Evolutionary conservation across 2,797 vertebrate species (phyloP).

Genomic region (Liasis olivaceus): DNA sequence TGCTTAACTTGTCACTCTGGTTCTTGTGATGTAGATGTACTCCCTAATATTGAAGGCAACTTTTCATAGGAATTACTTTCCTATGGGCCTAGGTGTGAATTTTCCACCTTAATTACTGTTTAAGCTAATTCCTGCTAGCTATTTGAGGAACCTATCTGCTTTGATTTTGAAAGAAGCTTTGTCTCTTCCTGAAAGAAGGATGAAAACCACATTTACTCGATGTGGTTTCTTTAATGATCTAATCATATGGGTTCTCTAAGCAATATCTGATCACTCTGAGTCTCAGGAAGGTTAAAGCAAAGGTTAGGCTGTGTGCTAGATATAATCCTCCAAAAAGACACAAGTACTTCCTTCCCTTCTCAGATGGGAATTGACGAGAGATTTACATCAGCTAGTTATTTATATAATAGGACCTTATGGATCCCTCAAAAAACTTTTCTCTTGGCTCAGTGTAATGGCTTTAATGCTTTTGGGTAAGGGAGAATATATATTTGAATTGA

Average conservation of each 20-base stretch:
- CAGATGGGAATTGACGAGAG: neutral
- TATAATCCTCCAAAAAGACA: neutral
- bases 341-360: neutral
- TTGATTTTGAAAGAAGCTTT: neutral
- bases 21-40: neutral
- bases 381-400: neutral
- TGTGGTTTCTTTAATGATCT: neutral
- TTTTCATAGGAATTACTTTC: neutral
- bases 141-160: neutral
- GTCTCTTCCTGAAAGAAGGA: neutral
- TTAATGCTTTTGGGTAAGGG: neutral
- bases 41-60: neutral
- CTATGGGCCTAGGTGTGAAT: neutral
- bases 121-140: neutral
- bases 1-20: neutral
- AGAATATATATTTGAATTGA: neutral
- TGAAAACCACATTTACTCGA: neutral
- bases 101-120: neutral
- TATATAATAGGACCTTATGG: neutral
- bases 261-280: neutral
- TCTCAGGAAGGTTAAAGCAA: neutral
- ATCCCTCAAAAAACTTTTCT: neutral
- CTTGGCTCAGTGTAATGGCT: neutral
- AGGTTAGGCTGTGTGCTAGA: neutral
- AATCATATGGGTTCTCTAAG: neutral